phyloP scores from a whole-genome alignment of 2,113 vertebrate genomes.

The Paracanthobrama guichenoti region DNA sequence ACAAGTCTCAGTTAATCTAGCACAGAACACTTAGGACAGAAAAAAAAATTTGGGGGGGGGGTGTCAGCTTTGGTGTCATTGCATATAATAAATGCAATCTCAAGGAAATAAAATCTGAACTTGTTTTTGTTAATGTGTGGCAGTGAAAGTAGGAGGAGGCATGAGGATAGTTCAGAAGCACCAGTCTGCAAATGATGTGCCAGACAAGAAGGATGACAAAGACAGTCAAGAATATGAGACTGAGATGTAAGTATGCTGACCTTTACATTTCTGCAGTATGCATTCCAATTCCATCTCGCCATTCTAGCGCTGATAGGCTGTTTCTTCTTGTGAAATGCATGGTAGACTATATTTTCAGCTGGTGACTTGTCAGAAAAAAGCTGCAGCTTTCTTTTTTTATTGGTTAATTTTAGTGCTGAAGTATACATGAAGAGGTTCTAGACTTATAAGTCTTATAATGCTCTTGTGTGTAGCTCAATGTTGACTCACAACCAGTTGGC shows the following conservation, averaged over 20 bases:
- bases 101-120: neutral
- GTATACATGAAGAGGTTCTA: neutral
- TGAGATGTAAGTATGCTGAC: conserved; percentile 78
- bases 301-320: neutral
- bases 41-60: no score
- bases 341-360: neutral
- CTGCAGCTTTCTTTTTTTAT: neutral
- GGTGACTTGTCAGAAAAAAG: neutral
- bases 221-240: conserved; percentile 90
- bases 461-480: no score
- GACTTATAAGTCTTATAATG: neutral
- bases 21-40: no score
- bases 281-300: neutral
- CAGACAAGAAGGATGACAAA: conserved; percentile 85
- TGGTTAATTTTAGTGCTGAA: neutral
- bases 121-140: conserved; percentile 54
- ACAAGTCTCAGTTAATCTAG: no score
- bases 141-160: conserved; percentile 94
- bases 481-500: neutral
- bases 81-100: neutral
- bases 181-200: conserved; percentile 79
- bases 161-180: conserved; percentile 99
- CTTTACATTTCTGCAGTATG: neutral
- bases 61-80: no score
- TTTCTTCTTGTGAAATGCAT: neutral